Percentiles rank a stretch among this genome's conserved stretches.
Evolutionary conservation across 2,113 vertebrate species (phyloP).

Genomic region (Piaya cayana): DNA sequence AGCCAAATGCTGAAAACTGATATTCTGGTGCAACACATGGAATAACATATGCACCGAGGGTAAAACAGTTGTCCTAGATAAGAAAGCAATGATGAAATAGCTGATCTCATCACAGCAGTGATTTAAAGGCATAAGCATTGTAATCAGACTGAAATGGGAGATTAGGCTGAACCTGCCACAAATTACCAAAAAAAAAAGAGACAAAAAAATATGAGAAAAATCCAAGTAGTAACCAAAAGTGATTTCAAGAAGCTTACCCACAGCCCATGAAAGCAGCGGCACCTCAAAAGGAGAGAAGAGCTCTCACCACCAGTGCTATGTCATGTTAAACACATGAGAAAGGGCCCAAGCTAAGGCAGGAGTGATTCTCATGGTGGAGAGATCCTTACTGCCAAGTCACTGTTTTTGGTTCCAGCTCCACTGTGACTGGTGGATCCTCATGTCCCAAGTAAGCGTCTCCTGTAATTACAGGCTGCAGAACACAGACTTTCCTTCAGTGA

Average conservation of each 20-base stretch:
- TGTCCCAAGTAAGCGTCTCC: accelerated
- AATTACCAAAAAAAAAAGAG: background rate
- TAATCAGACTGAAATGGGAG: background rate
- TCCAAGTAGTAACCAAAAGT: background rate
- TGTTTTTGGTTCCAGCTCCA: accelerated
- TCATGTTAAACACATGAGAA: accelerated
- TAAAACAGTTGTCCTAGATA: conserved; percentile 18
- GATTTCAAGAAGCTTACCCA: background rate
- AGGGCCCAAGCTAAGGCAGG: background rate
- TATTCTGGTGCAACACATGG: conserved; percentile 37
- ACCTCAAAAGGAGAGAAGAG: background rate
- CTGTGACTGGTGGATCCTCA: accelerated
- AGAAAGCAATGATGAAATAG: background rate
- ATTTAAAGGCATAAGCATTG: background rate
- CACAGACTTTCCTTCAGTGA: accelerated
- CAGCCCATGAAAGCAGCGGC: background rate
- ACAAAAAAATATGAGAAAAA: background rate
- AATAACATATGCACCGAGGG: background rate
- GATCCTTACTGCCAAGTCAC: accelerated
- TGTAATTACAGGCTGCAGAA: background rate
- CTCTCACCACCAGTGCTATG: accelerated
- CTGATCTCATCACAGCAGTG: background rate
- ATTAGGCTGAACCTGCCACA: background rate
- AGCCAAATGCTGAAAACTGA: background rate
- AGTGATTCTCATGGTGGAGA: accelerated